Evolutionary conservation across 2,888 invertebrate species (phyloP).

Genomic region (Meliscaeva auricollis): DNA sequence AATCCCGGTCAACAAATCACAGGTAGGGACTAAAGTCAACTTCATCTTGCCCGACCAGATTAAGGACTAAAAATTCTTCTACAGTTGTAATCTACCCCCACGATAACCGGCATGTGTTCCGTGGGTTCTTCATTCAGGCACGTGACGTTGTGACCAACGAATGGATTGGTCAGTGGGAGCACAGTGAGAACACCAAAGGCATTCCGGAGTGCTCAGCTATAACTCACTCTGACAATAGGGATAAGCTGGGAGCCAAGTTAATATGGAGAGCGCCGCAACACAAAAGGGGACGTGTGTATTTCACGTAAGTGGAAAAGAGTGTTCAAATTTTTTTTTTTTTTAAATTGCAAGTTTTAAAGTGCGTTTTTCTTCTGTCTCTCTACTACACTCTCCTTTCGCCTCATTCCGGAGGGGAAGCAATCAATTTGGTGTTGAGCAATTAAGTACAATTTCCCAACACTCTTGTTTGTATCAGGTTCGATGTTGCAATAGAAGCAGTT

Average conservation of each 20-base stretch:
- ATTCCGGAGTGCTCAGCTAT: conserved; percentile 92
- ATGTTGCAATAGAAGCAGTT: conserved; percentile 4
- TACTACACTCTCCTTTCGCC: not conserved
- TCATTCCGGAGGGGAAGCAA: conserved; percentile 22
- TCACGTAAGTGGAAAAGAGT: conserved; percentile 88
- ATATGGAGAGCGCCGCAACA: conserved; percentile 90
- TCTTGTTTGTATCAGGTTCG: not conserved
- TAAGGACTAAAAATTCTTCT: conserved; percentile 24
- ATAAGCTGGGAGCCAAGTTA: conserved; percentile 89
- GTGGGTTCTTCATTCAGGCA: conserved; percentile 94
- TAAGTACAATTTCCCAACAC: conserved; percentile 38
- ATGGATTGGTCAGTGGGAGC: conserved; percentile 91
- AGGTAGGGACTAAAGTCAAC: conserved; percentile 84
- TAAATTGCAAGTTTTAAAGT: conserved; percentile 36
- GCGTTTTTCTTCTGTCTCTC: conserved; percentile 19
- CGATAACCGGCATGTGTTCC: conserved; percentile 85
- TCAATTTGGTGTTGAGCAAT: conserved; percentile 56
- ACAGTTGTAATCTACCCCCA: conserved; percentile 81
- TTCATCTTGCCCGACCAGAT: not conserved
- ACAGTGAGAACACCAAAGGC: conserved; percentile 89
- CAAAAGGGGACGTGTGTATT: conserved; percentile 89
- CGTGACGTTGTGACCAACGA: conserved; percentile 89
- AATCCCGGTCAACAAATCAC: conserved; percentile 89
- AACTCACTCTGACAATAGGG: conserved; percentile 91
- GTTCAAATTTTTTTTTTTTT: conserved; percentile 30